These are phyloP conservation scores for Ciona savignyi DNA, from an alignment of 23 tunicate genomes.

Conservation along the genomic window DNA sequence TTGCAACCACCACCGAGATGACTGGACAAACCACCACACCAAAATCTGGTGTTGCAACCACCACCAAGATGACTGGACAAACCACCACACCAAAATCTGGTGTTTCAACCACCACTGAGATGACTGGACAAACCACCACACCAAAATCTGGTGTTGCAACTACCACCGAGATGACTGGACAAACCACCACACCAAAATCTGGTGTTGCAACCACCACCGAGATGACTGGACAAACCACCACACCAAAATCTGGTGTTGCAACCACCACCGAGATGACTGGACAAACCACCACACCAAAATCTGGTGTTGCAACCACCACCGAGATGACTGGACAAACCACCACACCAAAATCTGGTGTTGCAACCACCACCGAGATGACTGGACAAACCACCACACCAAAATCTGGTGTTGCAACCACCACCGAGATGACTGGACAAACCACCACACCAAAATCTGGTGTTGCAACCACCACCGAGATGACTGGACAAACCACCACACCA, in stretches of 20 bases:
- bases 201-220: slow-evolving; percentile 11
- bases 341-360: slow-evolving; percentile 5
- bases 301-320: slow-evolving; percentile 14
- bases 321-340: not conserved
- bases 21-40: slow-evolving; percentile 21
- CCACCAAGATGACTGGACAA: slow-evolving; percentile 12
- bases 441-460: slow-evolving; percentile 15
- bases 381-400: not conserved
- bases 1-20: slow-evolving; percentile 5
- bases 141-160: slow-evolving; percentile 30
- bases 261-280: slow-evolving; percentile 11
- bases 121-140: slow-evolving; percentile 17
- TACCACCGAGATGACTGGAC: slow-evolving; percentile 1
- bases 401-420: slow-evolving; percentile 24
- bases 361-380: not conserved
- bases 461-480: slow-evolving; percentile 17
- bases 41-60: slow-evolving; percentile 8
- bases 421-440: slow-evolving; percentile 4
- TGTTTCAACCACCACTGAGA: slow-evolving; percentile 26
- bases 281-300: slow-evolving; percentile 8
- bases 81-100: slow-evolving; percentile 32
- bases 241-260: slow-evolving; percentile 15
- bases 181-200: slow-evolving; percentile 8
- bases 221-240: not conserved
- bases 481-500: slow-evolving; percentile 30